Evolutionary conservation across 2,113 vertebrate genomes (phyloP).

Genomic region (Ciconia stormi): DNA sequence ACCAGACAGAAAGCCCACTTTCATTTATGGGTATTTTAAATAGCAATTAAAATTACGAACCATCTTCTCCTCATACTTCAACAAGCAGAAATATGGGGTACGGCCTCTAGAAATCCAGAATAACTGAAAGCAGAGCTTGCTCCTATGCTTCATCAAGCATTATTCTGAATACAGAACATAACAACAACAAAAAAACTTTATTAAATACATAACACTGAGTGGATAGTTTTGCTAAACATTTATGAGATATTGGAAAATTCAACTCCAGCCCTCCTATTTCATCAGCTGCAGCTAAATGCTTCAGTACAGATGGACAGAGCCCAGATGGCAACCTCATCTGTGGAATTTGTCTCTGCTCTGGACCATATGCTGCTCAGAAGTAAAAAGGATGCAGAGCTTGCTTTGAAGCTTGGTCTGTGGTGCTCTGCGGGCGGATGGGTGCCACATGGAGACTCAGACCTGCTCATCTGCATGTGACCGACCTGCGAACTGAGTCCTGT

Average conservation of each 20-base stretch:
- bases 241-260: constrained; percentile 37
- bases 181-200: neutral
- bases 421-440: neutral
- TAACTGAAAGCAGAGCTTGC: constrained; percentile 2
- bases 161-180: neutral
- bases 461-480: neutral
- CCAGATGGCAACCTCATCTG: neutral
- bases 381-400: neutral
- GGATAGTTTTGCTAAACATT: neutral
- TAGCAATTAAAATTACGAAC: neutral
- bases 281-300: neutral
- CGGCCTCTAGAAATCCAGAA: neutral
- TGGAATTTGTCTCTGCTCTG: neutral
- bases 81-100: neutral
- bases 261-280: neutral
- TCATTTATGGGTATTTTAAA: neutral
- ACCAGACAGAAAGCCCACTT: neutral
- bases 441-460: constrained; percentile 15
- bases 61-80: neutral
- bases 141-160: neutral
- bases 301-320: neutral
- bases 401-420: neutral
- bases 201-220: neutral
- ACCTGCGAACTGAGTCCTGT: neutral
- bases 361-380: constrained; percentile 29